phyloP scores from a whole-genome alignment of 2,888 invertebrate genomes.

The Cataglyphis albicans region DNA sequence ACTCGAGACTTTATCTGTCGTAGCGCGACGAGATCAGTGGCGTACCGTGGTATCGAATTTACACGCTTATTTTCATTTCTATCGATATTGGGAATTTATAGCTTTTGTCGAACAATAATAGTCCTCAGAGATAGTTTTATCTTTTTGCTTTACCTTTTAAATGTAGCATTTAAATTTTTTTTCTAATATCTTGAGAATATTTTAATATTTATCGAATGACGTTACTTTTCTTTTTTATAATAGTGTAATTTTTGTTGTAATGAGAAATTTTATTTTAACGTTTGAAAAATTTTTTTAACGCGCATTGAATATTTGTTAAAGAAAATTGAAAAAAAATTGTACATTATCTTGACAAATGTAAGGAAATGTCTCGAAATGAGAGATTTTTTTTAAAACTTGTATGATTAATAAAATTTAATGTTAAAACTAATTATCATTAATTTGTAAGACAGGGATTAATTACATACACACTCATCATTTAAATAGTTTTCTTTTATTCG shows the following conservation, averaged over 20 bases:
- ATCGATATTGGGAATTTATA: not conserved
- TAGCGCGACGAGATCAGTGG: slow-evolving; percentile 47
- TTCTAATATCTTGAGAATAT: not conserved
- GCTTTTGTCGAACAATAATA: not conserved
- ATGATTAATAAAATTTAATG: not conserved
- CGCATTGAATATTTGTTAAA: too few species aligned
- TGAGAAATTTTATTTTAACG: too few species aligned
- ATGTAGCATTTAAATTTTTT: not conserved
- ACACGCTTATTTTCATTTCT: slow-evolving; percentile 23
- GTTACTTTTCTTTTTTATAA: too few species aligned
- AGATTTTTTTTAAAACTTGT: not conserved
- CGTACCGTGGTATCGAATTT: slow-evolving; percentile 45
- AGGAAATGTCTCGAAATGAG: not conserved
- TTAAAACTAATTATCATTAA: not conserved
- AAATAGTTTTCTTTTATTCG: not conserved
- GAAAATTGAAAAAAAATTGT: too few species aligned
- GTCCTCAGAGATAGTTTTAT: not conserved
- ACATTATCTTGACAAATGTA: not conserved
- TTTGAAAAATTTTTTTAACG: too few species aligned
- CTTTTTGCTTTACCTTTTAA: not conserved
- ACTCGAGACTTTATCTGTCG: slow-evolving; percentile 61
- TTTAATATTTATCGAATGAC: not conserved
- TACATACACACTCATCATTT: too few species aligned
- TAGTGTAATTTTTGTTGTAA: too few species aligned
- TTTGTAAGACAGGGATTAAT: not conserved